These are phyloP conservation scores for Oenanthe oenanthe DNA, from an alignment of 2,113 vertebrate genomes.

Conservation along the genomic window DNA sequence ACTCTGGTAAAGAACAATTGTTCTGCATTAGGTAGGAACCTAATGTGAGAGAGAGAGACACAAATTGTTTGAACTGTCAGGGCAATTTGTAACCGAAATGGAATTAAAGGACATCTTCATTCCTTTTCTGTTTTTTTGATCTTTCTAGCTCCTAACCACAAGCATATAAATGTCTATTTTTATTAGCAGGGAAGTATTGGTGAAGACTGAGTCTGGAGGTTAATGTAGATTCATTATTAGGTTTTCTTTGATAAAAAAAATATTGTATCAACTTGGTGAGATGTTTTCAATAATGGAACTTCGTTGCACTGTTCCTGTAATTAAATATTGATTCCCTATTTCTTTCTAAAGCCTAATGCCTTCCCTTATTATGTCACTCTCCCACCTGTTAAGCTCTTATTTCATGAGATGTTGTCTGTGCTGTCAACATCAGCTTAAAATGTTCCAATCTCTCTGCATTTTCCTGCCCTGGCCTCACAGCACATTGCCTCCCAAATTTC, in stretches of 20 bases:
- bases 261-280: not conserved
- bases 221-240: not conserved
- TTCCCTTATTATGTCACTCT: not conserved
- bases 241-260: conserved; percentile 33
- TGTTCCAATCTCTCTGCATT: not conserved
- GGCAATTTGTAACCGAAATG: not conserved
- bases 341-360: conserved; percentile 11
- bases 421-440: conserved; percentile 19
- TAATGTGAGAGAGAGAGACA: not conserved
- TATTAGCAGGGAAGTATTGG: not conserved
- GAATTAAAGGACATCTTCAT: not conserved
- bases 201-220: not conserved
- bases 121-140: not conserved
- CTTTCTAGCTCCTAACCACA: not conserved
- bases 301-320: not conserved
- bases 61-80: not conserved
- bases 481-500: not conserved
- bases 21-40: not conserved
- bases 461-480: not conserved
- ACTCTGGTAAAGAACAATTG: not conserved
- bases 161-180: not conserved
- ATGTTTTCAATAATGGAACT: not conserved
- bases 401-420: not conserved
- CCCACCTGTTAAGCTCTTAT: not conserved
- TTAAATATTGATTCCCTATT: conserved; percentile 29